These are phyloP conservation scores for Quadroppia sp. DNA, from an alignment of 2,888 invertebrate species.

Conservation along the genomic window DNA sequence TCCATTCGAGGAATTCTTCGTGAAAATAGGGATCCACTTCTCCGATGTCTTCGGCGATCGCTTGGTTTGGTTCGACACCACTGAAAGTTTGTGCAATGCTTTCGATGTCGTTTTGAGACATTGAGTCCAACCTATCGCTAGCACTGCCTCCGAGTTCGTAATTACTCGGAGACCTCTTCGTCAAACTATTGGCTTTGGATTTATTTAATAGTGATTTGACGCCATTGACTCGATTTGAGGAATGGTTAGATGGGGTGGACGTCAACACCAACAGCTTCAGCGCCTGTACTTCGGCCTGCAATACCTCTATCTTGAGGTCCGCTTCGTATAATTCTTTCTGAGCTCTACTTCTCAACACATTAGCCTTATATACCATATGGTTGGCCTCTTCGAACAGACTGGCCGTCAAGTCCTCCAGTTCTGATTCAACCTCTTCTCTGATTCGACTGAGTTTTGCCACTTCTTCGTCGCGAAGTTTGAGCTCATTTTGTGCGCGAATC, in stretches of 20 bases:
- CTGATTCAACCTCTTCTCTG: constrained; percentile 67
- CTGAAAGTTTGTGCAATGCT: constrained; percentile 48
- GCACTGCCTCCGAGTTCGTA: constrained; percentile 62
- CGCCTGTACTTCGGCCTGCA: constrained; percentile 71
- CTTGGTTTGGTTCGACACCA: constrained; percentile 54
- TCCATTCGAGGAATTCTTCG: constrained; percentile 68
- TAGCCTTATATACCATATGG: constrained; percentile 73
- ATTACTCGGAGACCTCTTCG: constrained; percentile 64
- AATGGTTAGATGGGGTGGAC: constrained; percentile 63
- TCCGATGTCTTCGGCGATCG: constrained; percentile 39
- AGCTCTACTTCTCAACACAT: constrained; percentile 65
- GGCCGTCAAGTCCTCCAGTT: constrained; percentile 73
- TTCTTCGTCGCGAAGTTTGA: constrained; percentile 66
- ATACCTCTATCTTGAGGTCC: constrained; percentile 67
- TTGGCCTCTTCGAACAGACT: constrained; percentile 77
- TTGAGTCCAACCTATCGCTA: constrained; percentile 3
- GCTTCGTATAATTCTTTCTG: constrained; percentile 68
- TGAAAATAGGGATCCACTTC: constrained; percentile 67
- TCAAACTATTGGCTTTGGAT: constrained; percentile 53
- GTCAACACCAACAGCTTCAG: constrained; percentile 70
- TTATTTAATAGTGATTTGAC: constrained; percentile 7
- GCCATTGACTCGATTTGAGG: constrained; percentile 8
- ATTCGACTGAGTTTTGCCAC: constrained; percentile 63
- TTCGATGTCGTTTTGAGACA: neutral
- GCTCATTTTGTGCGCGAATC: constrained; percentile 61